Conservation (phyloP, 2,113 vertebrate genomes). For the Austrofundulus limnaeus region DNA sequence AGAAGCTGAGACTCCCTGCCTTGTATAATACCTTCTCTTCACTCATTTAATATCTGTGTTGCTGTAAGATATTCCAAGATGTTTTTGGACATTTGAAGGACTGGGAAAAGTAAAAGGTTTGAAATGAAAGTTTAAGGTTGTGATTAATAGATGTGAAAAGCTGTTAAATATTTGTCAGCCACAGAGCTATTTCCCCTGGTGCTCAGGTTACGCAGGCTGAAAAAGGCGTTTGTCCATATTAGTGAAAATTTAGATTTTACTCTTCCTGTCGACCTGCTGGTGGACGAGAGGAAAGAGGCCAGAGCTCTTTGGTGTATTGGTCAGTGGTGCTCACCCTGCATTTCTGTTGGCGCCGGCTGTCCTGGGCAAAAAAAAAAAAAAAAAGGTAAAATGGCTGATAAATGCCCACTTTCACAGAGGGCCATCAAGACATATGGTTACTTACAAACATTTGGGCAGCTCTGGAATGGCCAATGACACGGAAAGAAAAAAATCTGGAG, state of each 20-base stretch:
- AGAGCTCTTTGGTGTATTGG: constrained; percentile 51
- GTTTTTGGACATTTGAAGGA: constrained; percentile 17
- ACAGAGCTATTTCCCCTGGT: constrained; percentile 35
- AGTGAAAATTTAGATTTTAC: constrained; percentile 54
- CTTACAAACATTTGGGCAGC: not conserved
- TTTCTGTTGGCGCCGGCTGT: constrained; percentile 64
- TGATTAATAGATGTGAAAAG: constrained; percentile 60
- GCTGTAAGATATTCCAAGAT: not conserved
- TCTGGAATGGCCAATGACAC: not conserved
- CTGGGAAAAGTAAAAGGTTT: constrained; percentile 23
- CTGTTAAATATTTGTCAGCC: constrained; percentile 65
- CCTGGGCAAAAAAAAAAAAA: constrained; percentile 60
- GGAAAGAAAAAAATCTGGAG: not conserved
- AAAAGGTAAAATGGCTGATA: constrained; percentile 67
- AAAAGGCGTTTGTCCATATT: constrained; percentile 53
- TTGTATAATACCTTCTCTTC: constrained; percentile 73
- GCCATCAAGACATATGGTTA: constrained; percentile 37
- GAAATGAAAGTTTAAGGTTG: constrained; percentile 25
- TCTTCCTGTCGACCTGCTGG: constrained; percentile 67
- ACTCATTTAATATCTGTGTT: constrained; percentile 47
- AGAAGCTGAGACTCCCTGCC: constrained; percentile 66
- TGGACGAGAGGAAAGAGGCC: constrained; percentile 42
- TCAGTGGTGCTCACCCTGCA: constrained; percentile 64
- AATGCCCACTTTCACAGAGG: constrained; percentile 31
- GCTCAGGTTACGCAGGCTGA: constrained; percentile 62